A percentile compares a stretch with the other conserved stretches of the same genome.
These are phyloP conservation scores for Micromesistius poutassou DNA, from an alignment of 2,797 vertebrate species.

Conservation along the genomic window DNA sequence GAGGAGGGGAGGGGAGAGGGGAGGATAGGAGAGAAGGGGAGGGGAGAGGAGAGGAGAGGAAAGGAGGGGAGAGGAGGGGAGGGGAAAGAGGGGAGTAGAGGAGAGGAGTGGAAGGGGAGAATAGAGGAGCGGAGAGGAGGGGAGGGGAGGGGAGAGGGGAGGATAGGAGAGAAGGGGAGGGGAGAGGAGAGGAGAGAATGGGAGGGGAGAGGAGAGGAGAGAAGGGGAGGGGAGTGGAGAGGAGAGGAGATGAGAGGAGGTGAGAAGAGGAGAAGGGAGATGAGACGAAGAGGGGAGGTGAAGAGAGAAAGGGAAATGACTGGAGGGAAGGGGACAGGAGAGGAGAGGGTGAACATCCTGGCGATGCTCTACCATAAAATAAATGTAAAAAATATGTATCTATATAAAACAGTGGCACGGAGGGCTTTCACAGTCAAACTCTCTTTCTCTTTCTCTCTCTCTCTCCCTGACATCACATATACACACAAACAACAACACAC, in stretches of 20 bases:
- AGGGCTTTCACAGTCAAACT: background rate
- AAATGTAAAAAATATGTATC: background rate
- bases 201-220: too few relatives aligned
- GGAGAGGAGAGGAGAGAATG: conserved; percentile 53
- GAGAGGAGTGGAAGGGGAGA: too few relatives aligned
- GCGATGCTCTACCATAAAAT: conserved; percentile 54
- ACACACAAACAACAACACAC: too few relatives aligned
- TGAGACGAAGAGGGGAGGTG: conserved; percentile 34
- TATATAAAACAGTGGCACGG: conserved; percentile 44
- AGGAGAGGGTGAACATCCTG: conserved; percentile 56
- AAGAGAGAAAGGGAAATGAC: conserved; percentile 62
- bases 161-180: conserved; percentile 51
- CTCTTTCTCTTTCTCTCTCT: background rate
- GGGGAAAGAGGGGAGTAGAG: too few relatives aligned
- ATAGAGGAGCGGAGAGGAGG: conserved; percentile 14
- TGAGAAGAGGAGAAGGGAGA: too few relatives aligned
- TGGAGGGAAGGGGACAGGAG: conserved; percentile 47
- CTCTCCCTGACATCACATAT: background rate
- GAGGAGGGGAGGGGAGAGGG: conserved; percentile 51
- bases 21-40: conserved; percentile 58
- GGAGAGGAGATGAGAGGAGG: background rate
- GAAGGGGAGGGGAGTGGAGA: too few relatives aligned
- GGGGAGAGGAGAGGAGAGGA: too few relatives aligned
- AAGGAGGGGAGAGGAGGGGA: too few relatives aligned
- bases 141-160: conserved; percentile 59